phyloP scores from a whole-genome alignment of 1,140 invertebrate species.

The Kradibia gibbosae region DNA sequence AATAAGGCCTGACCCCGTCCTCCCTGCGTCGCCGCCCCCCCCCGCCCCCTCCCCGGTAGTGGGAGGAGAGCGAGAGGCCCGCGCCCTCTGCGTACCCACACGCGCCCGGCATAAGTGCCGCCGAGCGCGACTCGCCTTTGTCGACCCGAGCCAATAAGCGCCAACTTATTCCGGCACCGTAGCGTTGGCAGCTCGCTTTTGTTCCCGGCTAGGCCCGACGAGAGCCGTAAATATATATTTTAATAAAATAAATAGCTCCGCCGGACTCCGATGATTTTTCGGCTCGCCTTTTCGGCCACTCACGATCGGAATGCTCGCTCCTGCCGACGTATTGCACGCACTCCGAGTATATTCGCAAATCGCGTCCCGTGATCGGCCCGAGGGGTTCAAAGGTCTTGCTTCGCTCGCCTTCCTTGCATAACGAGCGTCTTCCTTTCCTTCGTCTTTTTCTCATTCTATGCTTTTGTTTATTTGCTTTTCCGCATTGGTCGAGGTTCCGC shows the following conservation, averaged over 20 bases:
- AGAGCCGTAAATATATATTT: constrained; percentile 47
- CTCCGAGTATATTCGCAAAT: neutral
- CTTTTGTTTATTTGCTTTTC: neutral
- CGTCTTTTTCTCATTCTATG: neutral
- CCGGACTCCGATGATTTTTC: constrained; percentile 20
- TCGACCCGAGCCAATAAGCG: constrained; percentile 33
- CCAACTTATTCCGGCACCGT: constrained; percentile 1
- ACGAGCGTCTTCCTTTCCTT: too few species aligned
- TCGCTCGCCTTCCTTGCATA: too few species aligned
- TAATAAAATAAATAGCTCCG: constrained; percentile 39
- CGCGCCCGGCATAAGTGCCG: neutral
- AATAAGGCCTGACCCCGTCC: neutral
- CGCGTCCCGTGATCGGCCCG: neutral
- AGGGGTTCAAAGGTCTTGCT: neutral
- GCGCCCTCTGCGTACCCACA: neutral
- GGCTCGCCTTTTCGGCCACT: neutral
- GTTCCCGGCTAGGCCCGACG: neutral
- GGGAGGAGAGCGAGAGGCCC: constrained; percentile 31
- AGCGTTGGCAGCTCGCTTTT: constrained; percentile 42
- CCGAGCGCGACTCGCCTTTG: constrained; percentile 28
- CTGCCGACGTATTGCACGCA: neutral
- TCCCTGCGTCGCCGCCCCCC: neutral
- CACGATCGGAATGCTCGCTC: neutral
- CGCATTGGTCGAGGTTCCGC: neutral
- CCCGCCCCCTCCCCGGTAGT: too few species aligned